Evolutionary conservation across 1,140 invertebrate species (phyloP), one percentile per base, ranked within the genome.

Genomic region (Pseudomyrmex cubaensis): DNA sequence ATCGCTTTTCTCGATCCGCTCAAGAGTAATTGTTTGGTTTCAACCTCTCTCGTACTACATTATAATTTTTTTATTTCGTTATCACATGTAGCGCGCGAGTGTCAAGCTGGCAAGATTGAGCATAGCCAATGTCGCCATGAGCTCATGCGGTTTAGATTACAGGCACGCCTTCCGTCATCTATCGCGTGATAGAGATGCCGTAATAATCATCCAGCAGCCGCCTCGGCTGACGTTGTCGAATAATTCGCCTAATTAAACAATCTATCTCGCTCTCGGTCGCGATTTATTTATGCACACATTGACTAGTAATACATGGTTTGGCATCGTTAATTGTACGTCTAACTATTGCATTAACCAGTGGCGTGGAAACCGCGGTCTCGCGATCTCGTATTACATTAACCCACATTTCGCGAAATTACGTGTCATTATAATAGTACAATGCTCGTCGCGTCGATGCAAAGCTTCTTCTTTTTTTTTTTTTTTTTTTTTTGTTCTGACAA

Each of bases 271-370:
- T 12, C 59, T 56, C 46, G 25, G 25, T 17, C 44, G 75, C 70
- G 50, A 59, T 82, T 86, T 75, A 76, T 72, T 35, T 86, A 83
- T 75, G 59, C 78, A 85, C 44, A 52, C 73, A 67, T 85, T 85
- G 87, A 88, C 87, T 89, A 87, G 87, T 76, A 35, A 89, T 88
- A 85, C 84, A 88, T 70, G 44, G 63, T 88, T 86, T 88, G 86
- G 87, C 80, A 88, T 87, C 78, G 83, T 88, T 86, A 78, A 88
- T 83, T 50, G 56, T 87, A 87, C 72, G 57, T 78, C 46, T 63
- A 80, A 54, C 63, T 82, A 52, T 88, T 75, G 69, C 61, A 35
- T 56, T 66, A 22, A 1, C 22, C 59, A 88, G 67, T 78, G 77
- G 57, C 72, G 75, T 82, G 75, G 83, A 75, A 62, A 62, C 74